Evolutionary conservation across 2,797 vertebrate genomes (phyloP), one percentile per base, ranked within the genome.

Genomic region (Paguma larvata): DNA sequence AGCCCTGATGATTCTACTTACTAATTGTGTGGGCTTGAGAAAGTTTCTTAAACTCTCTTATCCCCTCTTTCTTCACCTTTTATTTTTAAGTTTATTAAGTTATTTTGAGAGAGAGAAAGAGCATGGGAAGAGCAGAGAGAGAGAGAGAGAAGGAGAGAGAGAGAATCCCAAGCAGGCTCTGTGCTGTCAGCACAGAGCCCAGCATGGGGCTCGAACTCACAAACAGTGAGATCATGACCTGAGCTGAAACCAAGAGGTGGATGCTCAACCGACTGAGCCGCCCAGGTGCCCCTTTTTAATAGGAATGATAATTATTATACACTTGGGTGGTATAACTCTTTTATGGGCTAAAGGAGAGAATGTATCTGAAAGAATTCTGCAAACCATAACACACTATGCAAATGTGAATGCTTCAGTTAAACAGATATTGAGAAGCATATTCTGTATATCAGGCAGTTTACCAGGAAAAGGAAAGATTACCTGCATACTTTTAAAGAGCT

Each of bases 361-460:
- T 30, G 15, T n/a, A 41, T 80, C 80, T 95, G 75, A 93, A 85
- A 80, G 32, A 25, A 63, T 59, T 93, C 82, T 89, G 34, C 65
- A 86, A 92, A 44, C 56, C 53, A 41, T 21, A 46, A n/a, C 34
- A 62, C 4, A 32, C 34, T 62, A 48, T 44, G 30, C 21, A 62
- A 73, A 82, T 79, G 9, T 32, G 79, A 96, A 46, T 78, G 12
- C 32, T 77, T 93, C 18, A 34, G 4, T 83, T 67, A 5, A 83
- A 44, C 27, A 86, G 44, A 59, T 70, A 34, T 41, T 83, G 63
- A 85, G 72, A 89, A 85, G 78, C 10, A 1, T 88, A 30, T 38
- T 95, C 34, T 88, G 2, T 63, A 51, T 70, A 51, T 7, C 18
- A 70, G 32, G 11, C 7, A 38, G 25, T 93, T 89, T n/a, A 84